phyloP scores from a whole-genome alignment of 2,113 vertebrate species.

The Stomatorhinus ivindoensis region DNA sequence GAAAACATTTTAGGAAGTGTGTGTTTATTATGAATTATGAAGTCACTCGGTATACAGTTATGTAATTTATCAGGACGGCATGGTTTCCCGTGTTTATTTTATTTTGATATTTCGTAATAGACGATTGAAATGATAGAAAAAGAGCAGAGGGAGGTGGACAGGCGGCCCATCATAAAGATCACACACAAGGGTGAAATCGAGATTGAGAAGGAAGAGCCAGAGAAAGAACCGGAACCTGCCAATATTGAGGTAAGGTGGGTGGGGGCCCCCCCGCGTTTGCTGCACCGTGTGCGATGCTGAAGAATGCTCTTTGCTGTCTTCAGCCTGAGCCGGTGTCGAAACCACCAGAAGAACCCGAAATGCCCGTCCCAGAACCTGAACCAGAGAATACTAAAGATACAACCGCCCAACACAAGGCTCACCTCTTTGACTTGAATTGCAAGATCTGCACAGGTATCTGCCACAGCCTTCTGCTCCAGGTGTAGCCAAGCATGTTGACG shows the following conservation, averaged over 20 bases:
- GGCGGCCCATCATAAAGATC: constrained; percentile 94
- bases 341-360: constrained; percentile 64
- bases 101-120: constrained; percentile 48
- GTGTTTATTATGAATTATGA: neutral
- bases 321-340: constrained; percentile 64
- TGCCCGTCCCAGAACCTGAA: constrained; percentile 65
- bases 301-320: neutral
- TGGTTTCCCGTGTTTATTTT: neutral
- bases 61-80: neutral
- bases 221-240: constrained; percentile 74
- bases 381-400: constrained; percentile 73
- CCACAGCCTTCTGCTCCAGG: neutral
- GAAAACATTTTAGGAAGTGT: neutral
- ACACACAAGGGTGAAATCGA: constrained; percentile 99
- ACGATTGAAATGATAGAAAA: constrained; percentile 99
- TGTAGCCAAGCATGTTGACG: neutral
- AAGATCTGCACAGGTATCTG: constrained; percentile 95
- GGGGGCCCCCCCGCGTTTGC: neutral
- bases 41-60: neutral
- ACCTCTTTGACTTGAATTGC: constrained; percentile 94
- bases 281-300: neutral
- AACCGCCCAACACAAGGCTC: constrained; percentile 86
- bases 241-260: constrained; percentile 66
- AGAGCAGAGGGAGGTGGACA: constrained; percentile 90
- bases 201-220: constrained; percentile 89